phyloP scores from a whole-genome alignment of 2,797 vertebrate species.

The Pipistrellus nathusii region DNA sequence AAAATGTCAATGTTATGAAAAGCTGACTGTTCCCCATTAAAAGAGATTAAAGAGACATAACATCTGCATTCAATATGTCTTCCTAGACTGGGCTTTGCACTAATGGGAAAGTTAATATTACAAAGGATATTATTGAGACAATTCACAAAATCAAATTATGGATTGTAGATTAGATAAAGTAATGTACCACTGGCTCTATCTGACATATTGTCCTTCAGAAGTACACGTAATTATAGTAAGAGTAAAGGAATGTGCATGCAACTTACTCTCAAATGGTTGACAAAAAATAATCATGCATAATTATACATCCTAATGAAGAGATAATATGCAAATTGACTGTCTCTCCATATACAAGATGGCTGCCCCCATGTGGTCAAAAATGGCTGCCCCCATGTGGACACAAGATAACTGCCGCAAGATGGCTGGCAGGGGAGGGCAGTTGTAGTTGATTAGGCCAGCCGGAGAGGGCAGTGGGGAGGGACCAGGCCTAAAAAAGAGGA shows the following conservation, averaged over 20 bases:
- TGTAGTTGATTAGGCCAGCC: too few species aligned
- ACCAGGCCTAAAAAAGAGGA: too few species aligned
- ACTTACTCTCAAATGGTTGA: neutral
- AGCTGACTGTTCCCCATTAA: neutral
- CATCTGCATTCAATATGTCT: neutral
- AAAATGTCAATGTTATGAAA: neutral
- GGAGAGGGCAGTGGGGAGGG: too few species aligned
- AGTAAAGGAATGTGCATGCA: neutral
- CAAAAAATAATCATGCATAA: slow-evolving; percentile 6
- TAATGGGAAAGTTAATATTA: neutral
- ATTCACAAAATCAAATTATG: neutral
- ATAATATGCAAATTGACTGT: too few species aligned
- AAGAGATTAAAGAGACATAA: neutral
- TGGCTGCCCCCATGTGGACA: too few species aligned
- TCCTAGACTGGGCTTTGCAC: neutral
- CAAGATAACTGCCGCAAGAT: too few species aligned
- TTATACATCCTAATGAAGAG: neutral
- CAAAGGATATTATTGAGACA: neutral
- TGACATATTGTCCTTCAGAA: neutral
- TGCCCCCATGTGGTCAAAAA: too few species aligned
- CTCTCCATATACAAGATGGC: too few species aligned
- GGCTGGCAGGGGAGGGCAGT: too few species aligned
- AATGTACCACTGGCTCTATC: neutral
- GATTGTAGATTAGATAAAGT: neutral
- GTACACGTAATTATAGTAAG: neutral